Evolutionary conservation across 2,113 vertebrate species (phyloP).

Genomic region (Aphelocoma coerulescens): DNA sequence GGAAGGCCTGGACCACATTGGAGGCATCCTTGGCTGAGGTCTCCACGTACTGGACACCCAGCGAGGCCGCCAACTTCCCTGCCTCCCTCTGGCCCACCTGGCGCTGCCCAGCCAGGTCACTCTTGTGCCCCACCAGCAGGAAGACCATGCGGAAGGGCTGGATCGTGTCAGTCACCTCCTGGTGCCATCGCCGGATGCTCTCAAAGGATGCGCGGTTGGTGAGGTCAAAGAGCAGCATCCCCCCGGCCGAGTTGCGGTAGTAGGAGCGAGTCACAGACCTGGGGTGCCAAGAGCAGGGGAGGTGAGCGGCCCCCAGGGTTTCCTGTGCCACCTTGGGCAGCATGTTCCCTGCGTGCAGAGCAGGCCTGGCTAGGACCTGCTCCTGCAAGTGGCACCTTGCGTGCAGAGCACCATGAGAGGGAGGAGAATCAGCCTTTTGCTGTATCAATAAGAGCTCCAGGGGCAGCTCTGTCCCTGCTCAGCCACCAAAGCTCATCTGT

Average conservation of each 20-base stretch:
- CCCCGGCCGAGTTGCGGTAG: conserved; percentile 80
- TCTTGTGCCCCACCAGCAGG: conserved; percentile 83
- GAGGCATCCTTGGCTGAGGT: conserved; percentile 77
- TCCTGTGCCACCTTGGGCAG: not conserved
- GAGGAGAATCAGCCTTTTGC: not conserved
- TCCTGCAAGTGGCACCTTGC: accelerated
- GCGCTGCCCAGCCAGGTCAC: conserved; percentile 69
- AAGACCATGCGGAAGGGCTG: conserved; percentile 74
- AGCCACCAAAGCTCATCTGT: not conserved
- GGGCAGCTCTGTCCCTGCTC: not conserved
- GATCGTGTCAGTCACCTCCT: conserved; percentile 76
- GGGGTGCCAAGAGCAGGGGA: not conserved
- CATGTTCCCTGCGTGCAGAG: not conserved
- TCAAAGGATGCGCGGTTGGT: conserved; percentile 80
- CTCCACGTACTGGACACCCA: conserved; percentile 76
- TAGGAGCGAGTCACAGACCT: conserved; percentile 85
- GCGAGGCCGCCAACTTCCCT: conserved; percentile 68
- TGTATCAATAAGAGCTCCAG: no score
- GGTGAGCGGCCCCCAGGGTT: not conserved
- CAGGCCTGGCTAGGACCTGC: accelerated
- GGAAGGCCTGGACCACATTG: conserved; percentile 74
- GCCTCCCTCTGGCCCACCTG: conserved; percentile 74
- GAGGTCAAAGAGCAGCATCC: conserved; percentile 82
- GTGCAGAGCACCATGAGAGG: accelerated
- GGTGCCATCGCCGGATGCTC: conserved; percentile 76